These are phyloP conservation scores for Phocides pigmalion DNA, from an alignment of 1,140 invertebrate genomes.

Conservation along the genomic window DNA sequence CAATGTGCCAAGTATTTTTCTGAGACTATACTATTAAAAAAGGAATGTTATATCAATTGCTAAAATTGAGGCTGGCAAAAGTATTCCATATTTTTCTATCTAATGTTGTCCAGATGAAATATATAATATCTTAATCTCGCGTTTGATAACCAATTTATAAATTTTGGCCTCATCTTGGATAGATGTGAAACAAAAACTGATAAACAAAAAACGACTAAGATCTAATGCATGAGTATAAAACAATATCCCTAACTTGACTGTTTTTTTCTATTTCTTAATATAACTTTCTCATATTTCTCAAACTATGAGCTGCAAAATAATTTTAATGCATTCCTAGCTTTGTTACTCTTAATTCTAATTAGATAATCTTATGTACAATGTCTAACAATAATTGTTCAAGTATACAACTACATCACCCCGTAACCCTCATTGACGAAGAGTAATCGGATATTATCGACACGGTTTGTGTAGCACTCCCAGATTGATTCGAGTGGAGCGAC, in stretches of 20 bases:
- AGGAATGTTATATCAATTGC: slow-evolving; percentile 47
- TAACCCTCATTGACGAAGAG: slow-evolving; percentile 35
- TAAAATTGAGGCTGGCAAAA: slow-evolving; percentile 33
- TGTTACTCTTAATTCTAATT: slow-evolving; percentile 71
- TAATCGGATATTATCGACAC: slow-evolving; percentile 27
- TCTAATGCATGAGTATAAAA: slow-evolving; percentile 43
- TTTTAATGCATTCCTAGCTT: slow-evolving; percentile 75
- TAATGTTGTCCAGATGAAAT: neutral
- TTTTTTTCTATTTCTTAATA: slow-evolving; percentile 61
- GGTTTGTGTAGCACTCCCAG: slow-evolving; percentile 14
- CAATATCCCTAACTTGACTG: slow-evolving; percentile 62
- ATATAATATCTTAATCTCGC: neutral
- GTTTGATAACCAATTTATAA: neutral
- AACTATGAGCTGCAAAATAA: slow-evolving; percentile 75
- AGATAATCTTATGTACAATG: slow-evolving; percentile 80
- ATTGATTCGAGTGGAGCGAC: slow-evolving; percentile 30
- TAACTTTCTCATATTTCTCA: slow-evolving; percentile 59
- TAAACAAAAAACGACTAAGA: slow-evolving; percentile 29
- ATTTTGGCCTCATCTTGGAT: slow-evolving; percentile 23
- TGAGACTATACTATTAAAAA: slow-evolving; percentile 45
- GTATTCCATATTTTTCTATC: slow-evolving; percentile 3
- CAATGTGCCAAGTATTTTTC: slow-evolving; percentile 26
- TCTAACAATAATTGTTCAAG: slow-evolving; percentile 77
- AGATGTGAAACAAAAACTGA: slow-evolving; percentile 12
- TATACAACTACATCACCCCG: slow-evolving; percentile 60